Conservation (phyloP, 2,797 vertebrate genomes). For the Tragelaphus eurycerus region DNA sequence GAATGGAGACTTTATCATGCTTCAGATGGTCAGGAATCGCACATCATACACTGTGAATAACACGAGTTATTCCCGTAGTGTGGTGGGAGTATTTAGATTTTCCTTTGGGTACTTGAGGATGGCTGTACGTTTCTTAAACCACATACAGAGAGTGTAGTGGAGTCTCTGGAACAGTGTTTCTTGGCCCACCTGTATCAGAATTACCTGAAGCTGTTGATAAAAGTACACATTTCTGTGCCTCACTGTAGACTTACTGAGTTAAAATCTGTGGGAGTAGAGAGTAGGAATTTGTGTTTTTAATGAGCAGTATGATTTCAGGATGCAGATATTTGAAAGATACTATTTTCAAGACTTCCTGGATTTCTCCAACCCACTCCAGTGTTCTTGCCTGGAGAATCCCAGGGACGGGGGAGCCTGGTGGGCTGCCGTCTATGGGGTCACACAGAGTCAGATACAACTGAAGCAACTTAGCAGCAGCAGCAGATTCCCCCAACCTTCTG, state of each 20-base stretch:
- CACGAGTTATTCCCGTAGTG: rapidly evolving
- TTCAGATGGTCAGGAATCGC: background rate
- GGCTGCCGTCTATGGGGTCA: too few relatives aligned
- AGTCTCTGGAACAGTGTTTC: background rate
- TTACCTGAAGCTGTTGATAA: background rate
- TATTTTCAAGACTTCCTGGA: background rate
- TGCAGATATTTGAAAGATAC: background rate
- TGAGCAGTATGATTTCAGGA: background rate
- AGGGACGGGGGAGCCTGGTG: too few relatives aligned
- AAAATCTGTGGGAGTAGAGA: background rate
- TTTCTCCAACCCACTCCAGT: background rate
- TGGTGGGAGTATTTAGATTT: background rate
- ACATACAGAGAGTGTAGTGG: background rate
- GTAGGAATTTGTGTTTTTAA: background rate
- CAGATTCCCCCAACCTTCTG: background rate
- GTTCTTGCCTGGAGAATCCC: too few relatives aligned
- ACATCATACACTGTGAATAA: background rate
- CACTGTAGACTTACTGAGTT: background rate
- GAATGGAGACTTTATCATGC: background rate
- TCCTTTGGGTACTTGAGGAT: background rate
- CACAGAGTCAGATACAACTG: too few relatives aligned
- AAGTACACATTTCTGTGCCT: background rate
- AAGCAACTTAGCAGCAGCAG: too few relatives aligned
- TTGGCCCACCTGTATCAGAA: background rate
- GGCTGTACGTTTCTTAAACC: background rate